Evolutionary conservation across 2,888 invertebrate genomes (phyloP).

Genomic region (Digitonthophagus gazella): DNA sequence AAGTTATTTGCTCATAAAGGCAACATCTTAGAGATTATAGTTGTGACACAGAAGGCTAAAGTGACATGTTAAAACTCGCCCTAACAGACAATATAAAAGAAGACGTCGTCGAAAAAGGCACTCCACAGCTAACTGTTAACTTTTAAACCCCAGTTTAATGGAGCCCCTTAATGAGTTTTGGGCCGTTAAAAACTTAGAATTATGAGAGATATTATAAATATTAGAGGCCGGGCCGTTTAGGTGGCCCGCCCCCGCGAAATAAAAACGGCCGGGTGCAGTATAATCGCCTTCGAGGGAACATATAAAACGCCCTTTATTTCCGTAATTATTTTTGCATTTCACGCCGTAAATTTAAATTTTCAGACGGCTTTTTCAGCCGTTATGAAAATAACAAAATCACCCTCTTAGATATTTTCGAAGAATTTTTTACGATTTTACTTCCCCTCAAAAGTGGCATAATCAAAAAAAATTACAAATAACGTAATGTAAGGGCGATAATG

Average conservation of each 20-base stretch:
- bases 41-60: not conserved
- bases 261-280: conserved; percentile 1
- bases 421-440: not conserved
- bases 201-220: conserved; percentile 13
- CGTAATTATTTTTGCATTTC: conserved; percentile 16
- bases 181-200: conserved; percentile 12
- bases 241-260: not conserved
- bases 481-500: no score
- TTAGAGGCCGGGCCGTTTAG: conserved; percentile 12
- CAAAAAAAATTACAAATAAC: not conserved
- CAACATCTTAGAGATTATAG: no score
- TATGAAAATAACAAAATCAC: not conserved
- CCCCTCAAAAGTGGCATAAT: not conserved
- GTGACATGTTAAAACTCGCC: not conserved
- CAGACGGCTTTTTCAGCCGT: not conserved
- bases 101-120: not conserved
- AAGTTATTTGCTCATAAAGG: no score
- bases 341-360: conserved; percentile 4
- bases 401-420: not conserved
- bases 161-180: conserved; percentile 13
- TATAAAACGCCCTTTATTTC: conserved; percentile 16
- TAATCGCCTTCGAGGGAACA: conserved; percentile 6
- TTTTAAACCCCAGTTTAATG: conserved; percentile 12
- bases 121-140: conserved; percentile 4
- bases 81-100: not conserved